Percentiles rank a stretch among this genome's conserved stretches.
phyloP scores from a whole-genome alignment of 1,140 invertebrate genomes.

The Centruroides vittatus region DNA sequence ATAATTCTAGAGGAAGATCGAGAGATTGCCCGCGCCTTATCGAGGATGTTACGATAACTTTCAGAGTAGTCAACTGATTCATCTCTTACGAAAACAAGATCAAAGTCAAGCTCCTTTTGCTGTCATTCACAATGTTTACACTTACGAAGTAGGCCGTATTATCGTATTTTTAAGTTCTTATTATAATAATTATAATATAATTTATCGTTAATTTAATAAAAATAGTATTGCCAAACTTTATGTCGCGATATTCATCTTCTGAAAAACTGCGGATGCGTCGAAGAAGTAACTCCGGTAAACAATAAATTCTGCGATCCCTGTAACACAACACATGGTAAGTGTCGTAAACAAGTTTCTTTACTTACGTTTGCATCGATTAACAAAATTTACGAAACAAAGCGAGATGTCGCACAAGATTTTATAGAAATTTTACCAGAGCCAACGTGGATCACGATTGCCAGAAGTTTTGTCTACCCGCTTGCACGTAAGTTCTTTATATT shows the following conservation, averaged over 20 bases:
- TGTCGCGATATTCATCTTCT: conserved; percentile 13
- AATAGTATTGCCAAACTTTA: conserved; percentile 16
- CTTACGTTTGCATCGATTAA: too few relatives aligned
- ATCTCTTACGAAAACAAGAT: neutral
- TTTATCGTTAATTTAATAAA: too few relatives aligned
- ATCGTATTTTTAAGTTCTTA: too few relatives aligned
- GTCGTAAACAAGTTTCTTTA: neutral
- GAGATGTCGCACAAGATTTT: neutral
- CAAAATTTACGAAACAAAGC: neutral
- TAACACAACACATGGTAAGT: conserved; percentile 13
- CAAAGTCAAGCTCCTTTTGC: neutral
- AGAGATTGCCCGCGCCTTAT: neutral
- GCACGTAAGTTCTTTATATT: neutral
- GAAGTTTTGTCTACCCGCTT: neutral
- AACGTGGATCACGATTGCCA: neutral
- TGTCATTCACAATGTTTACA: neutral
- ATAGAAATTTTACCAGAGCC: neutral
- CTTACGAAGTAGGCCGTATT: neutral
- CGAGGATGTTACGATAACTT: neutral
- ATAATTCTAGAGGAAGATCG: neutral
- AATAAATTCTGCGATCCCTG: conserved; percentile 15
- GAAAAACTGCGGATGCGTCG: conserved; percentile 13
- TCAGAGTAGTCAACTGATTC: neutral
- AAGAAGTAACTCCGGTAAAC: conserved; percentile 12
- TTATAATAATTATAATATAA: too few relatives aligned